Conservation (phyloP, 2,888 invertebrate genomes). For the Hemithea aestivaria region DNA sequence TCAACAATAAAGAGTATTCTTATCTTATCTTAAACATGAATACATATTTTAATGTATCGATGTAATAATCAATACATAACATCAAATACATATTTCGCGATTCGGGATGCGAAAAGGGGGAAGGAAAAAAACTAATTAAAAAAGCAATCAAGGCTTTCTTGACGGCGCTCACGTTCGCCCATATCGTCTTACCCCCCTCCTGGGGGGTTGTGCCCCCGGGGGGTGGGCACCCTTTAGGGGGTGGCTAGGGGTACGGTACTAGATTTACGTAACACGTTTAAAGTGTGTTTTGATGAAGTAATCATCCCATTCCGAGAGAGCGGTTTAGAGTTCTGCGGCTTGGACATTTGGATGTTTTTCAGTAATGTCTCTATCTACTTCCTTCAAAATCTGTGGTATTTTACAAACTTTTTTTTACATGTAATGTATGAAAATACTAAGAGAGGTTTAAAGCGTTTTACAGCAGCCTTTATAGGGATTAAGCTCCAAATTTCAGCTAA, state of each 20-base stretch:
- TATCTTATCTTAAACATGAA: no score
- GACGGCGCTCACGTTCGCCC: conserved; percentile 80
- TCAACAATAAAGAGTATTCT: no score
- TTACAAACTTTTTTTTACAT: no score
- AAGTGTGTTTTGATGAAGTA: conserved; percentile 80
- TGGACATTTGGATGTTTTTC: conserved; percentile 46
- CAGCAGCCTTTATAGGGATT: no score
- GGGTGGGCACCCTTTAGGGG: conserved; percentile 54
- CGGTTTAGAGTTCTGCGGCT: conserved; percentile 77
- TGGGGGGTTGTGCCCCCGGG: conserved; percentile 46
- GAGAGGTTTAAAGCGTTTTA: no score
- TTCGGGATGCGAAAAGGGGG: conserved; percentile 74
- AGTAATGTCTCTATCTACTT: no score
- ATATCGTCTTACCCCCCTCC: conserved; percentile 78
- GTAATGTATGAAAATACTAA: no score
- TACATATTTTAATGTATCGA: conserved; percentile 41
- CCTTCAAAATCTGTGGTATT: no score
- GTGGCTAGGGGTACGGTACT: conserved; percentile 62
- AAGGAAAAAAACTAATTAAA: conserved; percentile 77
- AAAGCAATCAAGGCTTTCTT: conserved; percentile 80
- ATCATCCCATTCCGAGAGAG: conserved; percentile 77
- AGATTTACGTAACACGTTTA: conserved; percentile 80
- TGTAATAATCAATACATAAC: conserved; percentile 46
- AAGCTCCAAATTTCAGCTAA: no score
- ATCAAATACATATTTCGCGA: conserved; percentile 72